phyloP scores from a whole-genome alignment of 1,140 invertebrate species.

The Physella acuta region DNA sequence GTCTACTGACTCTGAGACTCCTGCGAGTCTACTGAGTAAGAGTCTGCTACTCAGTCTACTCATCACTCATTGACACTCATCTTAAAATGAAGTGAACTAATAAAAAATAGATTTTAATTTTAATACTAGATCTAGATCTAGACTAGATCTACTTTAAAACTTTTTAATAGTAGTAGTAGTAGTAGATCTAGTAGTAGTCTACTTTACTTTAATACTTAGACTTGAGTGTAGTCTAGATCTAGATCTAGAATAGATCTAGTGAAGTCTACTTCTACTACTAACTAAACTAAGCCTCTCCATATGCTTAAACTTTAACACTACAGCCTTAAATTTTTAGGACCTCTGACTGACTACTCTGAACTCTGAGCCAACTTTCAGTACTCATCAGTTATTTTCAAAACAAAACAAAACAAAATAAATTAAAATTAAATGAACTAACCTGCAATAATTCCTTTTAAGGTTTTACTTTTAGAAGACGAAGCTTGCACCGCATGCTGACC shows the following conservation, averaged over 20 bases:
- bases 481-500: neutral
- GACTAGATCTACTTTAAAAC: neutral
- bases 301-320: too few species aligned
- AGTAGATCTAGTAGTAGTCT: constrained; percentile 1
- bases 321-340: too few species aligned
- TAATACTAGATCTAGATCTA: neutral
- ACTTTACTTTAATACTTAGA: too few species aligned
- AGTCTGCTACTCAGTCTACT: too few species aligned
- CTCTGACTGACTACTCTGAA: too few species aligned
- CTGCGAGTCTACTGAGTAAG: too few species aligned
- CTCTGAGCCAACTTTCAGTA: too few species aligned
- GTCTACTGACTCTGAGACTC: too few species aligned
- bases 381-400: too few species aligned
- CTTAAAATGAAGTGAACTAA: neutral
- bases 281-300: too few species aligned
- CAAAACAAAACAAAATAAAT: neutral
- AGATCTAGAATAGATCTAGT: neutral
- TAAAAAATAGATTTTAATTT: neutral
- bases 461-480: neutral
- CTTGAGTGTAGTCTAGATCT: neutral
- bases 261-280: neutral
- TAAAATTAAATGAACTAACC: neutral
- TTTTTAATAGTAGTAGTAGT: constrained; percentile 8
- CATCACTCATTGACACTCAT: too few species aligned
- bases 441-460: constrained; percentile 16